These are phyloP conservation scores for Solenopsis fugax DNA, from an alignment of 1,140 invertebrate genomes.

Conservation along the genomic window DNA sequence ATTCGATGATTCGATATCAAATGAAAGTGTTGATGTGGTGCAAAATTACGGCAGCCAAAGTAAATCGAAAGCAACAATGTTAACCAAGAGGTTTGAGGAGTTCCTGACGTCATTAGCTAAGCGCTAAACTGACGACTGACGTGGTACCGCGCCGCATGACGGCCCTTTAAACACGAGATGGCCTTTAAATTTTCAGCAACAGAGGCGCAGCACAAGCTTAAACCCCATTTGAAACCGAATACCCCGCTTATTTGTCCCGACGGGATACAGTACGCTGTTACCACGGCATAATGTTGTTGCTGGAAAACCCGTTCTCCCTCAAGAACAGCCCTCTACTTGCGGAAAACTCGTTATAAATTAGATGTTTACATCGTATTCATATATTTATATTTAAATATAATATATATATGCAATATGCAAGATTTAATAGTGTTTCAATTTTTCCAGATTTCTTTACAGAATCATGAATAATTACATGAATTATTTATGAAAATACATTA, in stretches of 20 bases:
- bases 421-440: neutral
- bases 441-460: neutral
- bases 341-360: slow-evolving; percentile 45
- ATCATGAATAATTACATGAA: neutral
- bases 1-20: slow-evolving; percentile 14
- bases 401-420: neutral
- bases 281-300: slow-evolving; percentile 15
- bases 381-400: neutral
- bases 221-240: slow-evolving; percentile 63
- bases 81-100: neutral
- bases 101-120: slow-evolving; percentile 24
- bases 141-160: neutral
- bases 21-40: neutral
- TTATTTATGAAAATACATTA: slow-evolving; percentile 6
- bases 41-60: neutral
- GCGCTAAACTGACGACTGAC: neutral
- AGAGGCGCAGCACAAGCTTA: slow-evolving; percentile 35
- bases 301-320: slow-evolving; percentile 41
- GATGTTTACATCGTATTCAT: slow-evolving; percentile 47
- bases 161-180: slow-evolving; percentile 15
- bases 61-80: neutral
- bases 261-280: slow-evolving; percentile 42
- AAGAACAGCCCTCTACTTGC: neutral
- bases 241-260: slow-evolving; percentile 57
- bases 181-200: slow-evolving; percentile 55